Evolutionary conservation across 2,888 invertebrate species (phyloP).

Genomic region (Nemotelus pantherinus): DNA sequence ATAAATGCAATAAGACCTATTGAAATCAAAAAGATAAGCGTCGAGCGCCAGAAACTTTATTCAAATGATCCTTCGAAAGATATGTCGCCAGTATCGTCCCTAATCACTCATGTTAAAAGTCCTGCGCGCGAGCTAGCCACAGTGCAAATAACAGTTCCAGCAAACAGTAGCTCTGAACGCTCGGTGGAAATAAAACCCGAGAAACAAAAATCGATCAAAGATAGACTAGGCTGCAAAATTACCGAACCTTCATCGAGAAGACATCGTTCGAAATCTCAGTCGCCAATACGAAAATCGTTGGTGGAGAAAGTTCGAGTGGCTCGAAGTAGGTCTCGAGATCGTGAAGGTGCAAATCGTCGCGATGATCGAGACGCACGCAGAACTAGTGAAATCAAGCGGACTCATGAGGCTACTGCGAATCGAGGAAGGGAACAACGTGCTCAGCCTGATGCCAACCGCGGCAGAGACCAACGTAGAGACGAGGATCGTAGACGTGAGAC

Average conservation of each 20-base stretch:
- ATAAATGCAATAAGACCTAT: slow-evolving; percentile 82
- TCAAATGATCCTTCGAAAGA: slow-evolving; percentile 64
- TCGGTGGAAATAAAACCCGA: slow-evolving; percentile 67
- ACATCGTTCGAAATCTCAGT: slow-evolving; percentile 53
- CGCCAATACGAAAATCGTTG: slow-evolving; percentile 49
- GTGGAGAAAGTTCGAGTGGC: slow-evolving; percentile 36
- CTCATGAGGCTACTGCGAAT: slow-evolving; percentile 55
- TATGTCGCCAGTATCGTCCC: slow-evolving; percentile 51
- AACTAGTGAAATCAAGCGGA: slow-evolving; percentile 43
- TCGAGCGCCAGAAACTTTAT: slow-evolving; percentile 74
- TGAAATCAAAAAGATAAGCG: slow-evolving; percentile 78
- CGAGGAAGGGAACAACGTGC: slow-evolving; percentile 49
- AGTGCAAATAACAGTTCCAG: slow-evolving; percentile 69
- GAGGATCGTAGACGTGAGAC: slow-evolving; percentile 20
- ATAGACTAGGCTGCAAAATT: slow-evolving; percentile 74
- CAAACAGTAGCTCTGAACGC: slow-evolving; percentile 64
- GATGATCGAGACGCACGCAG: slow-evolving; percentile 34
- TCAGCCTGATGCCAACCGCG: slow-evolving; percentile 8
- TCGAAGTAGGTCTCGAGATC: slow-evolving; percentile 46
- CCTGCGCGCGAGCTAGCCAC: slow-evolving; percentile 51
- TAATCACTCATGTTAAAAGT: slow-evolving; percentile 52
- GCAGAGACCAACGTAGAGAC: slow-evolving; percentile 57
- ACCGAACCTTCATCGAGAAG: slow-evolving; percentile 47
- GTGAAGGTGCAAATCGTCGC: slow-evolving; percentile 4
- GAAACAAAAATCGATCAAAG: slow-evolving; percentile 75